phyloP scores from a whole-genome alignment of 2,888 invertebrate genomes.

The Mesorhabditis belari region DNA sequence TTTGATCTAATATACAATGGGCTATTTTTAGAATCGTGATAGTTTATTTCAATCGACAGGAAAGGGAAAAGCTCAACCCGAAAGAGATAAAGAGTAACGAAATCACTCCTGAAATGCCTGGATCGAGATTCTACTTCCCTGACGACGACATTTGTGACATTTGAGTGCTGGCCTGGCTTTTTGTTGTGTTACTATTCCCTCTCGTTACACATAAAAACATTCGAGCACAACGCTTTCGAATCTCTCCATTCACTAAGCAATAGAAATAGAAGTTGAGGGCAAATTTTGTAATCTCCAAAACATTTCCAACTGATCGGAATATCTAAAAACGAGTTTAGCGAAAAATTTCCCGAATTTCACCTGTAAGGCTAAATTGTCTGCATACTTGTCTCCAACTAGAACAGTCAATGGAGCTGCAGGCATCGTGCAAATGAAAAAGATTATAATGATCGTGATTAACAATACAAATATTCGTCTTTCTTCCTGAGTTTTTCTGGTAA shows the following conservation, averaged over 20 bases:
- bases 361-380: conserved; percentile 44
- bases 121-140: too few species aligned
- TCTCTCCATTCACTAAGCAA: conserved; percentile 50
- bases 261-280: conserved; percentile 59
- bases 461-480: conserved; percentile 57
- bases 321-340: conserved; percentile 53
- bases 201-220: conserved; percentile 41
- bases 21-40: too few species aligned
- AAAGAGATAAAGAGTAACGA: too few species aligned
- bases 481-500: conserved; percentile 46
- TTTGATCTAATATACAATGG: too few species aligned
- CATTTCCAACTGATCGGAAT: conserved; percentile 57
- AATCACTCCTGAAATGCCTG: too few species aligned
- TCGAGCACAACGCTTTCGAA: conserved; percentile 39
- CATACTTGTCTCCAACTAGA: conserved; percentile 54
- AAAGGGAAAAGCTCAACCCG: too few species aligned
- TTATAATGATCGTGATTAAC: conserved; percentile 56
- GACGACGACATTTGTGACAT: too few species aligned
- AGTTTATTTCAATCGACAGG: too few species aligned
- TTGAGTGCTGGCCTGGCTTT: too few species aligned
- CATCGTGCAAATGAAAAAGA: conserved; percentile 58
- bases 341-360: conserved; percentile 13
- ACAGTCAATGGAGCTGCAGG: conserved; percentile 58
- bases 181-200: too few species aligned
- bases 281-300: conserved; percentile 58